phyloP scores from a whole-genome alignment of 2,797 vertebrate species.

The Pseudopleuronectes americanus region DNA sequence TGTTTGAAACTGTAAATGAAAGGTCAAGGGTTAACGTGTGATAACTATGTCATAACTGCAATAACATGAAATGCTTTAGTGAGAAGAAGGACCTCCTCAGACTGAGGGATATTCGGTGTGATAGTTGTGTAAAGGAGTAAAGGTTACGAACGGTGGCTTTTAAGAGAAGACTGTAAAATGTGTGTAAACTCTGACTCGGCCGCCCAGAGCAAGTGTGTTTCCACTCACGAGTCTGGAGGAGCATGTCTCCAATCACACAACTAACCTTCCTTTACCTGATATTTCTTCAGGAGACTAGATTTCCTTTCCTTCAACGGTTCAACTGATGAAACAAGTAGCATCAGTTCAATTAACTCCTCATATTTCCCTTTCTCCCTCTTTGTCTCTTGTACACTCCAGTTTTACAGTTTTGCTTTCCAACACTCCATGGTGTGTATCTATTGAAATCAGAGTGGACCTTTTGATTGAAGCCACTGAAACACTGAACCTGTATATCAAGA shows the following conservation, averaged over 20 bases:
- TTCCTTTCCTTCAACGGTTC: slow-evolving; percentile 13
- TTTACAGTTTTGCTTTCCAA: slow-evolving; percentile 29
- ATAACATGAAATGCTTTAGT: slow-evolving; percentile 61
- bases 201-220: slow-evolving; percentile 1
- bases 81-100: slow-evolving; percentile 40
- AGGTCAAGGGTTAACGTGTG: slow-evolving; percentile 49
- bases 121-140: slow-evolving; percentile 37
- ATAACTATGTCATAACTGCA: slow-evolving; percentile 60
- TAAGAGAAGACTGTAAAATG: slow-evolving; percentile 34
- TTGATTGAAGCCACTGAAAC: slow-evolving; percentile 37
- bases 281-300: slow-evolving; percentile 1
- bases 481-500: slow-evolving; percentile 33
- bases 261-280: slow-evolving; percentile 7
- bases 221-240: slow-evolving; percentile 13
- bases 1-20: slow-evolving; percentile 40
- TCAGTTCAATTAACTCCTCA: neutral
- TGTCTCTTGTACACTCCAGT: slow-evolving; percentile 27
- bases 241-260: slow-evolving; percentile 30
- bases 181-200: slow-evolving; percentile 16
- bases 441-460: slow-evolving; percentile 32
- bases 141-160: slow-evolving; percentile 28
- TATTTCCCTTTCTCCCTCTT: slow-evolving; percentile 1
- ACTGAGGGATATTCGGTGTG: slow-evolving; percentile 45
- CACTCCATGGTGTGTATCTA: slow-evolving; percentile 22
- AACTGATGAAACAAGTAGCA: slow-evolving; percentile 1